phyloP scores from a whole-genome alignment of 2,113 vertebrate genomes.

The Donacobius atricapilla region DNA sequence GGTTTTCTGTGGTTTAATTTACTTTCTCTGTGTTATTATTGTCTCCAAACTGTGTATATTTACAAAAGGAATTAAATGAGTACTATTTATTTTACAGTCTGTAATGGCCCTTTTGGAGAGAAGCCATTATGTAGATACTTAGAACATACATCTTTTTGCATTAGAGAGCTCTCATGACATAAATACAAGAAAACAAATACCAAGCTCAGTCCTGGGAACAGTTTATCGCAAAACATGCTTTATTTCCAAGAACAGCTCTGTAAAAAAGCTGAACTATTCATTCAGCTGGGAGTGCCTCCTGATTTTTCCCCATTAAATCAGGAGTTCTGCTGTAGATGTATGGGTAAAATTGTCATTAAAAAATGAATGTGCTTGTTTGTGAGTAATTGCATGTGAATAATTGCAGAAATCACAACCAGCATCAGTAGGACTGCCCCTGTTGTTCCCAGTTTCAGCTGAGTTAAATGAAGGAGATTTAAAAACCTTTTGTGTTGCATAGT shows the following conservation, averaged over 20 bases:
- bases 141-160: slow-evolving; percentile 33
- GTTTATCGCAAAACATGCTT: not conserved
- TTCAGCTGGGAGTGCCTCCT: not conserved
- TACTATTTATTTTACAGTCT: slow-evolving; percentile 50
- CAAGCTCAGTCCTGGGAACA: not conserved
- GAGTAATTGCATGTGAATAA: not conserved
- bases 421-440: not conserved
- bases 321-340: not conserved
- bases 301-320: not conserved
- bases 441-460: not conserved
- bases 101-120: slow-evolving; percentile 58
- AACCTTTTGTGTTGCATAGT: not conserved
- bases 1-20: slow-evolving; percentile 53
- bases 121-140: slow-evolving; percentile 50
- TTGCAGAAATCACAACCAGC: not conserved
- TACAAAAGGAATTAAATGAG: slow-evolving; percentile 58
- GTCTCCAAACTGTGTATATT: slow-evolving; percentile 56
- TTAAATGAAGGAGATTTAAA: not conserved
- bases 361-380: not conserved
- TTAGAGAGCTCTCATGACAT: slow-evolving; percentile 41
- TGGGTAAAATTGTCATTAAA: not conserved
- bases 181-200: slow-evolving; percentile 44
- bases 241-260: slow-evolving; percentile 36
- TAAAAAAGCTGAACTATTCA: not conserved
- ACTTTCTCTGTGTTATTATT: slow-evolving; percentile 56